A percentile compares a stretch with the other conserved stretches of the same genome.
Evolutionary conservation across 2,113 vertebrate species (phyloP).

Genomic region (Thunnus thynnus): DNA sequence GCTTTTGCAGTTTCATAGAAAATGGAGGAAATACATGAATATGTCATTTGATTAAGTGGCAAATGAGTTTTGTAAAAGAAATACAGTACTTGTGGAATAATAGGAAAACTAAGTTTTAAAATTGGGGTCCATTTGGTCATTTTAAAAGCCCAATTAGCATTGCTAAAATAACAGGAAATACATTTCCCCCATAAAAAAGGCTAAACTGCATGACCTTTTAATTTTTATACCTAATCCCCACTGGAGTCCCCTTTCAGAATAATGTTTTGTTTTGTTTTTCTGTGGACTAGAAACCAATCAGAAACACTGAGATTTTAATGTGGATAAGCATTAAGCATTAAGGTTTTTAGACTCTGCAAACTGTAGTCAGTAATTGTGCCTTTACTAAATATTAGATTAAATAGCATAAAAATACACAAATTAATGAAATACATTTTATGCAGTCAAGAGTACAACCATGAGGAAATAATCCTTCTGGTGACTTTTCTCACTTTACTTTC

Average conservation of each 20-base stretch:
- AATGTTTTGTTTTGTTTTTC: background rate
- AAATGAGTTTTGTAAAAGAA: background rate
- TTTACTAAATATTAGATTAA: background rate
- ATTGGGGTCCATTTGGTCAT: no score
- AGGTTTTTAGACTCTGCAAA: no score
- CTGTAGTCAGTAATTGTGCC: no score
- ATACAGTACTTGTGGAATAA: background rate
- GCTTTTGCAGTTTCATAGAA: background rate
- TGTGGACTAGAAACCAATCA: background rate
- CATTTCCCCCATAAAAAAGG: background rate
- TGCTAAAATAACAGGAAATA: no score
- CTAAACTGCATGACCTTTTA: background rate
- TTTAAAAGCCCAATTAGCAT: background rate
- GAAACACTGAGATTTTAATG: background rate
- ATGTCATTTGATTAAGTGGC: no score
- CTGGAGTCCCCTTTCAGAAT: no score
- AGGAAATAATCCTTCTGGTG: slow-evolving; percentile 19
- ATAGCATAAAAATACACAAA: no score
- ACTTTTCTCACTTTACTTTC: slow-evolving; percentile 41
- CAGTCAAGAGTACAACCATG: no score
- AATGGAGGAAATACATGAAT: no score
- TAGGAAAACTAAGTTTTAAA: no score
- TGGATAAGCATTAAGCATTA: no score
- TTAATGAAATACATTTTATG: no score
- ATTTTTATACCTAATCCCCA: background rate